Percentiles rank a stretch among this genome's conserved stretches.
Conservation (phyloP, 2,888 invertebrate species). For the Laspeyria flexula region DNA sequence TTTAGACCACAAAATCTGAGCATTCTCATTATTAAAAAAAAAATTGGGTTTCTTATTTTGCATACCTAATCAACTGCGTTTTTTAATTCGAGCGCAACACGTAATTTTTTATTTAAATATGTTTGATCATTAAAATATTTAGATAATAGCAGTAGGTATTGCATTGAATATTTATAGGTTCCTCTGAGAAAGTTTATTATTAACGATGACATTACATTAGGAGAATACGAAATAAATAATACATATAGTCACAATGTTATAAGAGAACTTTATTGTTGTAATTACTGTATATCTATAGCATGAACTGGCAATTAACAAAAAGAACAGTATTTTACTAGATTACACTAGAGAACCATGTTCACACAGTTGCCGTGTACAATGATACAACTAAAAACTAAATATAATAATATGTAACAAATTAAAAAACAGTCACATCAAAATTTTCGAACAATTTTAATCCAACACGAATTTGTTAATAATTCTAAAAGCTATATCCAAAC, state of each 20-base stretch:
- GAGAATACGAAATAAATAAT: conserved; percentile 34
- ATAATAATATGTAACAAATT: conserved; percentile 38
- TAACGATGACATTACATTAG: too few relatives aligned
- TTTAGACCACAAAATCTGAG: too few relatives aligned
- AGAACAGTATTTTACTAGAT: conserved; percentile 76
- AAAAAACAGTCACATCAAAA: conserved; percentile 69
- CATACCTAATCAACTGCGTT: too few relatives aligned
- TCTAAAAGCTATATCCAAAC: conserved; percentile 66
- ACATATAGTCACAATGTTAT: conserved; percentile 76
- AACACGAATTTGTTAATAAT: conserved; percentile 69
- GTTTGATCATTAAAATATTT: too few relatives aligned
- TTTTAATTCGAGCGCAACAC: too few relatives aligned
- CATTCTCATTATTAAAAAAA: too few relatives aligned
- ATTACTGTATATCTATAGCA: conserved; percentile 85
- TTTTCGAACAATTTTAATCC: conserved; percentile 59
- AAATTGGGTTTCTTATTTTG: too few relatives aligned
- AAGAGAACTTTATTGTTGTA: conserved; percentile 86
- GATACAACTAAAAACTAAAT: conserved; percentile 66
- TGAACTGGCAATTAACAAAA: conserved; percentile 84
- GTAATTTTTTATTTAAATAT: too few relatives aligned
- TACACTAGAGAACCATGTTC: conserved; percentile 80
- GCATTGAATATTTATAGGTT: too few relatives aligned
- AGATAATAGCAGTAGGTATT: too few relatives aligned
- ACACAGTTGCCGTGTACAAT: conserved; percentile 70
- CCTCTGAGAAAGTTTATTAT: too few relatives aligned